Percentiles rank a stretch among this genome's conserved stretches.
phyloP scores from a whole-genome alignment of 2,797 vertebrate genomes.

The Lophotriccus pileatus region DNA sequence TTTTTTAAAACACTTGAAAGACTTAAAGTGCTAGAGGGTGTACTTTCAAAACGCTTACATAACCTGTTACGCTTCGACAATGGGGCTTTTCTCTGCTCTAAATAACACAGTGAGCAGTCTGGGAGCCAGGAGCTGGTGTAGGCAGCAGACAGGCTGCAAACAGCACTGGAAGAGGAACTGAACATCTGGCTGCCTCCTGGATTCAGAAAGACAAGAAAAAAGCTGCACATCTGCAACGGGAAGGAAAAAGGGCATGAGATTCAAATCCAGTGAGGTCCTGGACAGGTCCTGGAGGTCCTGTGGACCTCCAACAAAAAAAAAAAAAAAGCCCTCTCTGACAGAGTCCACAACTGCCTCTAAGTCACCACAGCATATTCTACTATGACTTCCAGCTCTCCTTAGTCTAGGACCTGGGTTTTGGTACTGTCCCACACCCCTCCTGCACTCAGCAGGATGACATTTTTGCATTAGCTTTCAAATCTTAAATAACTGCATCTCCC shows the following conservation, averaged over 20 bases:
- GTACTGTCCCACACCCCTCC: neutral
- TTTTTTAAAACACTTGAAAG: neutral
- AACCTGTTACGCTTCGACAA: neutral
- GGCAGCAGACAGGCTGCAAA: neutral
- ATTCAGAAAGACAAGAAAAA: neutral
- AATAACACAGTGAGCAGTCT: neutral
- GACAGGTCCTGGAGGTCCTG: too few species aligned
- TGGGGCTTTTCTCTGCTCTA: neutral
- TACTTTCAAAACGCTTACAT: constrained; percentile 39
- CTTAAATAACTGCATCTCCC: neutral
- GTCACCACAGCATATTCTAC: neutral
- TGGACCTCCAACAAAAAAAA: neutral
- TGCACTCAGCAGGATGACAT: neutral
- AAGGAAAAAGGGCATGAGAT: neutral
- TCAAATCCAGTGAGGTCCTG: neutral
- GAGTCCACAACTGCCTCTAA: too few species aligned
- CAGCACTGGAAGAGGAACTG: neutral
- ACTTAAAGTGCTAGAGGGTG: constrained; percentile 21
- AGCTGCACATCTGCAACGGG: neutral
- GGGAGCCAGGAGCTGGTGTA: neutral
- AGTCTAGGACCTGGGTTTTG: neutral
- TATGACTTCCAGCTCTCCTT: neutral
- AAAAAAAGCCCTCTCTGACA: too few species aligned
- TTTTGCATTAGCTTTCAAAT: neutral
- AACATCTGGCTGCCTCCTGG: neutral